Conservation (phyloP, 1,140 invertebrate species). For the Lasioglossum albipes region DNA sequence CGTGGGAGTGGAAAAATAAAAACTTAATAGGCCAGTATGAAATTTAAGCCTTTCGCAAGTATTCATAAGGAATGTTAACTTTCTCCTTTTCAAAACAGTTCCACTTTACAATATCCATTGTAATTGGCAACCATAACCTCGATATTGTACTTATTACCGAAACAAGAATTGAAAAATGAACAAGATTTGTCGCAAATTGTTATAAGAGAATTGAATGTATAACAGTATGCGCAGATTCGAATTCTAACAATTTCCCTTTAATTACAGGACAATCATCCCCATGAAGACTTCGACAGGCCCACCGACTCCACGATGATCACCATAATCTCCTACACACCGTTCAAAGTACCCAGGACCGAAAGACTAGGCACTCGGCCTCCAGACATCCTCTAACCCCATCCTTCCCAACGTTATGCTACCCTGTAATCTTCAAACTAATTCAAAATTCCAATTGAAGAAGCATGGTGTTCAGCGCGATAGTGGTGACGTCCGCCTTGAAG, state of each 20-base stretch:
- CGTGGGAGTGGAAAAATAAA: too few relatives aligned
- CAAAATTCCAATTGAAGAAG: not conserved
- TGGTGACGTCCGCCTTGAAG: constrained; percentile 87
- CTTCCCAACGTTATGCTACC: not conserved
- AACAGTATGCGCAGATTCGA: too few relatives aligned
- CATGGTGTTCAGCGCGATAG: constrained; percentile 87
- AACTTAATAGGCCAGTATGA: too few relatives aligned
- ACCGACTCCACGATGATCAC: constrained; percentile 28
- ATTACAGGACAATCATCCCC: constrained; percentile 19
- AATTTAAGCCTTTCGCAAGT: too few relatives aligned
- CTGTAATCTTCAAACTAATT: constrained; percentile 9
- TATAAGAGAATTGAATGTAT: too few relatives aligned
- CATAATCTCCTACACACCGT: not conserved
- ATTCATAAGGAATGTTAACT: too few relatives aligned
- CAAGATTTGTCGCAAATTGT: too few relatives aligned
- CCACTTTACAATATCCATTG: too few relatives aligned
- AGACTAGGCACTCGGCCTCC: constrained; percentile 65
- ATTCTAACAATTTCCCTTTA: not conserved
- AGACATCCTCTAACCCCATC: constrained; percentile 44
- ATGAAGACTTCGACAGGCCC: not conserved
- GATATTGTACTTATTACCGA: too few relatives aligned
- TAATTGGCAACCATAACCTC: too few relatives aligned
- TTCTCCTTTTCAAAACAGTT: too few relatives aligned
- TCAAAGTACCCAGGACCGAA: constrained; percentile 52
- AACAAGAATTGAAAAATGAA: too few relatives aligned